Conservation (phyloP, 2,113 vertebrate genomes). For the Podilymbus podiceps region DNA sequence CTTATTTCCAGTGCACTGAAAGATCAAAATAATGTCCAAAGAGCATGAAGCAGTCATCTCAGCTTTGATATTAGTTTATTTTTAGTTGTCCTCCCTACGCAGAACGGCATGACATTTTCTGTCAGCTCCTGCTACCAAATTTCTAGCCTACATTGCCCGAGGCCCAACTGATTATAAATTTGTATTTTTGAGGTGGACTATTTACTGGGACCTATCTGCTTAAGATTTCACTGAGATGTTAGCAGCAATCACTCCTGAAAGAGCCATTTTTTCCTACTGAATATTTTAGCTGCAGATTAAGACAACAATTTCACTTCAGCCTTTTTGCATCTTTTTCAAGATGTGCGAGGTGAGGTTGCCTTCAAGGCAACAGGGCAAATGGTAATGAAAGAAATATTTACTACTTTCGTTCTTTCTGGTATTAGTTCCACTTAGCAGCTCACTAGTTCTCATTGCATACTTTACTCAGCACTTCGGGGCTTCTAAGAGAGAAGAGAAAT, state of each 20-base stretch:
- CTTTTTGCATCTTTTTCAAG: neutral
- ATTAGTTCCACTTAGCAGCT: neutral
- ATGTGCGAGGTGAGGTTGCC: neutral
- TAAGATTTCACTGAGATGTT: neutral
- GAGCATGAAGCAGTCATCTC: neutral
- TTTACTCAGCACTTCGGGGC: neutral
- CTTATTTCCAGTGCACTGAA: neutral
- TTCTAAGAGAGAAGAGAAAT: neutral
- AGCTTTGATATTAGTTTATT: constrained; percentile 50
- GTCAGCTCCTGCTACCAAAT: neutral
- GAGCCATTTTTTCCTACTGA: neutral
- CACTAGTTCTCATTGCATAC: neutral
- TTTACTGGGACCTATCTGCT: neutral
- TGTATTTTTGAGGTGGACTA: neutral
- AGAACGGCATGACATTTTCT: constrained; percentile 17
- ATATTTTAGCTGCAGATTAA: constrained; percentile 2
- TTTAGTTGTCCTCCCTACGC: constrained; percentile 32
- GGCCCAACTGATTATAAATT: neutral
- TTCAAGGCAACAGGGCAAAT: neutral
- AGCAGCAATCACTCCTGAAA: neutral
- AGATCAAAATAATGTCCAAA: constrained; percentile 41
- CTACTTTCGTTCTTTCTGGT: neutral
- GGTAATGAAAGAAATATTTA: neutral
- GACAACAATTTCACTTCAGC: neutral
- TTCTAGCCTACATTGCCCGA: neutral